phyloP scores from a whole-genome alignment of 2,797 vertebrate species.

The Leptoclinus maculatus region DNA sequence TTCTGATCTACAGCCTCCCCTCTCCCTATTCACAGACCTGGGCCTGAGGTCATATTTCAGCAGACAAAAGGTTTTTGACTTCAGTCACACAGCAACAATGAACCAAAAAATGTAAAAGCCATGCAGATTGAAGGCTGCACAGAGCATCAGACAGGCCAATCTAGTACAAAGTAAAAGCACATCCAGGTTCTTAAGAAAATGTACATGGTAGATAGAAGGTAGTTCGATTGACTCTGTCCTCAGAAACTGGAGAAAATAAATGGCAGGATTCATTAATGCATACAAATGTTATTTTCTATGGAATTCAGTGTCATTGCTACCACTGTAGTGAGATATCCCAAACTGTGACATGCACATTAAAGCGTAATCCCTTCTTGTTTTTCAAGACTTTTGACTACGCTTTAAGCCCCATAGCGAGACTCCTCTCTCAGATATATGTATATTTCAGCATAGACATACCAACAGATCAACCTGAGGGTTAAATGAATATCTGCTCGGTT shows the following conservation, averaged over 20 bases:
- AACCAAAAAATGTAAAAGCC: slow-evolving; percentile 56
- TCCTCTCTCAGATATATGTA: slow-evolving; percentile 22
- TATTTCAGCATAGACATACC: slow-evolving; percentile 33
- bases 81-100: slow-evolving; percentile 68
- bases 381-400: background rate
- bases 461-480: slow-evolving; percentile 54
- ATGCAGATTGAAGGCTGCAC: slow-evolving; percentile 49
- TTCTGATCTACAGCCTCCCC: slow-evolving; percentile 82
- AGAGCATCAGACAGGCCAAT: slow-evolving; percentile 9
- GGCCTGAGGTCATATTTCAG: slow-evolving; percentile 79
- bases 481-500: slow-evolving; percentile 60
- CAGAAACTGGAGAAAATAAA: slow-evolving; percentile 1
- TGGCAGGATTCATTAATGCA: slow-evolving; percentile 15
- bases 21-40: slow-evolving; percentile 72
- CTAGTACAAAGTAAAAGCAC: background rate
- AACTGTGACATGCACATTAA: slow-evolving; percentile 1
- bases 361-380: slow-evolving; percentile 1
- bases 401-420: background rate
- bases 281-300: background rate
- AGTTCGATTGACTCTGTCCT: background rate
- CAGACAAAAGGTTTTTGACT: slow-evolving; percentile 82
- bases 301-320: background rate
- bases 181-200: slow-evolving; percentile 13
- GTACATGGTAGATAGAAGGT: background rate
- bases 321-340: background rate